Evolutionary conservation across 2,888 invertebrate species (phyloP), one percentile per base, ranked within the genome.

Genomic region (Eupithecia subfuscata): DNA sequence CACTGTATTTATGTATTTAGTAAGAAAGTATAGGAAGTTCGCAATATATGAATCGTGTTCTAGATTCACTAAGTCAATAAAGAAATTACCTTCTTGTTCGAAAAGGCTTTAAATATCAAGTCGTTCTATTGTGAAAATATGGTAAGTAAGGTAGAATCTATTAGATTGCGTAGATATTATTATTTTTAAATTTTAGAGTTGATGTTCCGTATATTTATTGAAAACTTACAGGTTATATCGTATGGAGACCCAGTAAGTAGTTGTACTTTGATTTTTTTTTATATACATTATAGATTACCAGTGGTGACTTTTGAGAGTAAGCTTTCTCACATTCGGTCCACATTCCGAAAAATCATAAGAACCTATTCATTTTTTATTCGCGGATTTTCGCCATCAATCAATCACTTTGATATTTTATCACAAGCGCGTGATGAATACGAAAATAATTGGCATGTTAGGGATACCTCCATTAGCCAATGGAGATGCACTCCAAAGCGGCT

Each of bases 401-500:
- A 4, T 22, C 11, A 3, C 22, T 60, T 25, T 25, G 40, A 67
- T n/a, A 67, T 37, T 65, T n/a, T 18, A 18, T n/a, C 11, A n/a
- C 3, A 11, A 65, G 9, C 18, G 37, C 9, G 18, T 2, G 22
- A 43, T 22, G 11, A 68, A 68, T 43, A 43, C 25, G 25, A 40
- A 14, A 40, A 43, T 68, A 69, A 75, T 69, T 48, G 48, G 37
- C 56, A 22, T 40, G 43, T 40, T 69, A 64, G 34, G 52, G 70
- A 75, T 70, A 75, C 37, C 69, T 7, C 69, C 75, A 75, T 75
- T 71, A 76, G 64, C 4, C 43, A 80, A 77, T 78, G 78, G 74
- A 67, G 34, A 72, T 74, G 76, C 78, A 73, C 76, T 76, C 74
- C 68, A 72, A 63, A 73, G 30, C 43, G 75, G 77, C 77, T 77